Evolutionary conservation across 2,113 vertebrate genomes (phyloP).

Genomic region (Chloroceryle aenea): DNA sequence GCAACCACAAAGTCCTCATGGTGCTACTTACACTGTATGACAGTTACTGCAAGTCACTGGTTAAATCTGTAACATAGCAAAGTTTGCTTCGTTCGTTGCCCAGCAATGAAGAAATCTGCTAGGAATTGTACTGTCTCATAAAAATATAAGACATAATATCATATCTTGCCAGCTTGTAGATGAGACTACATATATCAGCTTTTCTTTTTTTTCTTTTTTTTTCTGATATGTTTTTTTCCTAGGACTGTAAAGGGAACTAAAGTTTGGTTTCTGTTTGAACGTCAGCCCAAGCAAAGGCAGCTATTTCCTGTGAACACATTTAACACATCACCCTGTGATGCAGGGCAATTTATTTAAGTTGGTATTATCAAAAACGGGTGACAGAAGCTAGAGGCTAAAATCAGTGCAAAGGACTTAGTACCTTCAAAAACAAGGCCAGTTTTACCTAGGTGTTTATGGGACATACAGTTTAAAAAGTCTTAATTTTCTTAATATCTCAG

Average conservation of each 20-base stretch:
- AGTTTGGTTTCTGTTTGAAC: background rate
- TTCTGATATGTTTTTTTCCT: background rate
- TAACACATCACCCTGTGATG: background rate
- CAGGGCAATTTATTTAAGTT: background rate
- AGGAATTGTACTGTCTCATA: background rate
- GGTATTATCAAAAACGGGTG: background rate
- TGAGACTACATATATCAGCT: background rate
- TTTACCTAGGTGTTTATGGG: background rate
- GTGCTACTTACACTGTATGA: background rate
- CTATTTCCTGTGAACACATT: background rate
- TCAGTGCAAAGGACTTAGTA: background rate
- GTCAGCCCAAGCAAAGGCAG: background rate
- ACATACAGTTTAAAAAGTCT: background rate
- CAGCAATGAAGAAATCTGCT: conserved; percentile 3
- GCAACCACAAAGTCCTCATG: background rate
- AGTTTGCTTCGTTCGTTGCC: background rate
- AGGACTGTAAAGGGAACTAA: background rate
- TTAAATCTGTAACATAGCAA: background rate
- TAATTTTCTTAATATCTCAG: background rate
- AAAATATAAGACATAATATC: background rate
- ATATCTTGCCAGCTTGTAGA: background rate
- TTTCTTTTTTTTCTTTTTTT: background rate
- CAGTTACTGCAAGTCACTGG: background rate
- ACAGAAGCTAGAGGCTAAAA: background rate
- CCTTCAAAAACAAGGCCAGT: background rate